Conservation (phyloP, 1,140 invertebrate species). For the Drosophila oshimai region DNA sequence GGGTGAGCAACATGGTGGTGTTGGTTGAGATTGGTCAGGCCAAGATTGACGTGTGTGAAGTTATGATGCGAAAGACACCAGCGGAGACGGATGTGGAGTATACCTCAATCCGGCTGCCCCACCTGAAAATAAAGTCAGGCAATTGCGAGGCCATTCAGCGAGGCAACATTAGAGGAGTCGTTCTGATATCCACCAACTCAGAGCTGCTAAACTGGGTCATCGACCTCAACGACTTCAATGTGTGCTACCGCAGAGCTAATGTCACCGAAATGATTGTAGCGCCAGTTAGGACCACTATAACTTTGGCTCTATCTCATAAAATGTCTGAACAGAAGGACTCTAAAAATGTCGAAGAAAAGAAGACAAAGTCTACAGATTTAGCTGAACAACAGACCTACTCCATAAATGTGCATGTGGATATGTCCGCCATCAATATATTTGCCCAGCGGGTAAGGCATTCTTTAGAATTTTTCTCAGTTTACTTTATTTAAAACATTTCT, state of each 20-base stretch:
- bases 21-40: slow-evolving; percentile 52
- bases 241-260: slow-evolving; percentile 18
- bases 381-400: slow-evolving; percentile 28
- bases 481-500: not conserved
- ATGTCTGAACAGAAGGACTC: not conserved
- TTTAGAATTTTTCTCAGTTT: not conserved
- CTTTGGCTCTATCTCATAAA: slow-evolving; percentile 70
- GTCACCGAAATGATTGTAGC: slow-evolving; percentile 47
- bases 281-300: slow-evolving; percentile 85
- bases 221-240: slow-evolving; percentile 47
- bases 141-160: slow-evolving; percentile 48
- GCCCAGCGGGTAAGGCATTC: slow-evolving; percentile 19
- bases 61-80: slow-evolving; percentile 23
- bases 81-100: slow-evolving; percentile 21
- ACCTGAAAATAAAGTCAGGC: slow-evolving; percentile 44
- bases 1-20: slow-evolving; percentile 39
- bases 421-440: slow-evolving; percentile 49
- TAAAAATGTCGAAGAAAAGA: not conserved
- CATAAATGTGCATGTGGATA: slow-evolving; percentile 63
- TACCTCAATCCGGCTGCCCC: slow-evolving; percentile 46
- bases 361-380: not conserved
- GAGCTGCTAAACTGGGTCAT: slow-evolving; percentile 60
- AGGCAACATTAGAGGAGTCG: slow-evolving; percentile 45
- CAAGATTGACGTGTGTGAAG: slow-evolving; percentile 53
- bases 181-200: slow-evolving; percentile 8